Evolutionary conservation across 2,113 vertebrate genomes (phyloP).

Genomic region (Baryphthengus martii): DNA sequence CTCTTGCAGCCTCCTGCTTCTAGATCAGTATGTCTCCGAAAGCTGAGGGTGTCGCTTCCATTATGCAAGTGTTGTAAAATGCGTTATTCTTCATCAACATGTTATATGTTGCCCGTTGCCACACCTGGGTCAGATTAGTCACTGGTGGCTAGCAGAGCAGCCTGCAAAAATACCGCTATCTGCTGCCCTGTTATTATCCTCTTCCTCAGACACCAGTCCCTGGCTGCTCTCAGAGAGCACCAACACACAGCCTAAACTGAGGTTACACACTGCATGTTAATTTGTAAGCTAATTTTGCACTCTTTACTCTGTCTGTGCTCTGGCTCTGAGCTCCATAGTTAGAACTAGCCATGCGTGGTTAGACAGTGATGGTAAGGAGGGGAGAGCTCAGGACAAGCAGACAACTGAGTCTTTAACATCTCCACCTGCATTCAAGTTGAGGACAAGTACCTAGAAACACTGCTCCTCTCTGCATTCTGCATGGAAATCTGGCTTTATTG

Average conservation of each 20-base stretch:
- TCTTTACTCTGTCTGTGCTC: background rate
- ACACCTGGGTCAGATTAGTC: background rate
- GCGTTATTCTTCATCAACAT: background rate
- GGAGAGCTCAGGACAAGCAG: background rate
- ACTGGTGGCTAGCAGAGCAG: background rate
- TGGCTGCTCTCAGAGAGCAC: background rate
- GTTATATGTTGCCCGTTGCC: background rate
- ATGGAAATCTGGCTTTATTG: background rate
- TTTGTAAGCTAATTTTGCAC: slow-evolving; percentile 14
- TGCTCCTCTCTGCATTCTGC: background rate
- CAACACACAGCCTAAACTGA: background rate
- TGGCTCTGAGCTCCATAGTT: background rate
- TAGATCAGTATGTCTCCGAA: background rate
- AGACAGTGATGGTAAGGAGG: background rate
- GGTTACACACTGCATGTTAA: background rate
- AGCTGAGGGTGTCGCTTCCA: background rate
- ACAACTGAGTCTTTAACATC: background rate
- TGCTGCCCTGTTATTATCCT: background rate
- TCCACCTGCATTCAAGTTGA: background rate
- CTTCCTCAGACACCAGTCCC: background rate
- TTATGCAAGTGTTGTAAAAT: background rate
- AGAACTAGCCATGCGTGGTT: background rate
- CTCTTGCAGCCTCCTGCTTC: background rate
- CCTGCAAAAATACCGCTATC: background rate
- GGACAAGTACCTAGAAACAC: background rate